Conservation (phyloP, 2,888 invertebrate genomes). For the Agonopterix arenella region DNA sequence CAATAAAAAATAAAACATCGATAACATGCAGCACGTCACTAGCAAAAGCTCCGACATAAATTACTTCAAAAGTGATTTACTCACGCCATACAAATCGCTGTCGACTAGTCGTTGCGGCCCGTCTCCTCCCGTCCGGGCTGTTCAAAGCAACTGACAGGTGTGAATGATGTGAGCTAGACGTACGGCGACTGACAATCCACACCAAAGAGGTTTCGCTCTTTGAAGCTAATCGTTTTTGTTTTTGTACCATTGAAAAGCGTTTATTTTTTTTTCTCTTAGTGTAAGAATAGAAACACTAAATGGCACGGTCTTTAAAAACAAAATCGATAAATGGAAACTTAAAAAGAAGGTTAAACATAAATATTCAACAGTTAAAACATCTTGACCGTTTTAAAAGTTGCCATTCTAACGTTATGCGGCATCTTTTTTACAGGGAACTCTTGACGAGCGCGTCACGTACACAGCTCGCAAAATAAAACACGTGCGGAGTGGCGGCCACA, state of each 20-base stretch:
- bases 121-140: slow-evolving; percentile 44
- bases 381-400: slow-evolving; percentile 22
- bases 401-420: slow-evolving; percentile 23
- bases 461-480: slow-evolving; percentile 66
- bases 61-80: slow-evolving; percentile 73
- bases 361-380: slow-evolving; percentile 23
- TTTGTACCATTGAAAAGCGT: too few relatives aligned
- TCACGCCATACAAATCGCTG: slow-evolving; percentile 60
- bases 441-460: slow-evolving; percentile 65
- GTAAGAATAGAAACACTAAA: too few relatives aligned
- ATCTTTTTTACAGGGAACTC: slow-evolving; percentile 40
- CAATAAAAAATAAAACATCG: slow-evolving; percentile 15
- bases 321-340: too few relatives aligned
- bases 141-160: slow-evolving; percentile 58
- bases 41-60: slow-evolving; percentile 49
- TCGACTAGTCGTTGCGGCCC: slow-evolving; percentile 54
- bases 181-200: slow-evolving; percentile 53
- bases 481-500: slow-evolving; percentile 66
- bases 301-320: too few relatives aligned
- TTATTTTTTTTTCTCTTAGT: too few relatives aligned
- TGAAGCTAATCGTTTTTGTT: slow-evolving; percentile 41
- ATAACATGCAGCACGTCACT: slow-evolving; percentile 39
- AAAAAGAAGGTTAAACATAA: slow-evolving; percentile 2
- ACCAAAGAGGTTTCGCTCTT: slow-evolving; percentile 37
- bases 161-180: slow-evolving; percentile 47